Evolutionary conservation across 1,140 invertebrate genomes (phyloP), one percentile per base, ranked within the genome.

Genomic region (Gyrodactylus salaris): DNA sequence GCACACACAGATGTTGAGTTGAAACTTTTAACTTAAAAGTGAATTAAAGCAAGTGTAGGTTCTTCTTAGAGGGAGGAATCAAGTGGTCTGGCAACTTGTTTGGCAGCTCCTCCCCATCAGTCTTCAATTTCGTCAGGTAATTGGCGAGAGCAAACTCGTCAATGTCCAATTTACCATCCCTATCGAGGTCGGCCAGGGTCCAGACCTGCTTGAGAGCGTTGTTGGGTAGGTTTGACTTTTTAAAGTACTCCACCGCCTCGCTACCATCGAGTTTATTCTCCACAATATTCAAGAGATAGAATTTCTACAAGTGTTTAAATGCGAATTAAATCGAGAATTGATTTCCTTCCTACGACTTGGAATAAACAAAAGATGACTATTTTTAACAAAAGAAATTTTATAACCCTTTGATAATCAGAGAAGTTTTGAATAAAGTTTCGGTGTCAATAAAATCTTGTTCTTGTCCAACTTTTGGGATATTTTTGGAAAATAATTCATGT

Each of bases 191-290:
- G 2, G 72, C 22, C 20, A 73, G 26, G n/a, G 19, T 95, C 92
- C 93, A 98, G 76, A 84, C 78, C 78, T 96, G 97, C 73, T 89
- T 91, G 74, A 99, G 85, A 25, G 97, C 90, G 22, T 87, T 87
- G 80, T 98, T 97, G 0, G 95, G 95, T 76, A 99, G 83, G 83
- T 97, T 97, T 0, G 92, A 96, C 82, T 96, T 98, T 27, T 97
- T 85, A 77, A 99, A 91, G 83, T 97, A 91, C 20, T 85, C 84
- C 83, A 95, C 96, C 70, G 91, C 92, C 78, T 87, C 88, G 86
- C 78, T 77, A 75, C 93, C 93, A 70, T 88, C 88, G 74, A 98
- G 86, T 84, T 96, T 97, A 74, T 91, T 92, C 83, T 97, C 34
- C 7, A 54, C n/a, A 54, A 54, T n/a, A n/a, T 54, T n/a, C 34